These are phyloP conservation scores for Cairina moschata DNA, from an alignment of 2,113 vertebrate genomes.

Conservation along the genomic window DNA sequence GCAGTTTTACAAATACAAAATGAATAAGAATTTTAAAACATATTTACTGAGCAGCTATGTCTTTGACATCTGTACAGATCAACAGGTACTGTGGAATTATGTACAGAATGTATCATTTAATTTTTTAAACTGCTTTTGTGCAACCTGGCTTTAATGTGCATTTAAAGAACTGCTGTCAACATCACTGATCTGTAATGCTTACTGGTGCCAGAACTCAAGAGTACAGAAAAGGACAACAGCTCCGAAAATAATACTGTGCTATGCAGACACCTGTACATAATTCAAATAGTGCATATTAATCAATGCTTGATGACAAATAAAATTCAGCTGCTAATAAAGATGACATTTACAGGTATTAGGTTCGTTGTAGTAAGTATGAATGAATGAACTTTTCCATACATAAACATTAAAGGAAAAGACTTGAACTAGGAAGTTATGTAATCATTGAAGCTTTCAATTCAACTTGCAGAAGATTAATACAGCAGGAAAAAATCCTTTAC, in stretches of 20 bases:
- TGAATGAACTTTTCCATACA: constrained; percentile 30
- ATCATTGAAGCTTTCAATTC: background rate
- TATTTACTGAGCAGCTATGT: constrained; percentile 45
- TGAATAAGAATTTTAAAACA: constrained; percentile 43
- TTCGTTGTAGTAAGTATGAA: constrained; percentile 10
- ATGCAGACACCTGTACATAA: constrained; percentile 58
- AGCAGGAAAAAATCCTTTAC: constrained; percentile 5
- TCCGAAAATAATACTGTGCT: constrained; percentile 60
- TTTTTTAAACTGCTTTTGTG: constrained; percentile 43
- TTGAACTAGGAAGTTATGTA: background rate
- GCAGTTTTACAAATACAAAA: constrained; percentile 62
- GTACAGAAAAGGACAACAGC: constrained; percentile 38
- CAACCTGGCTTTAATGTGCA: constrained; percentile 48
- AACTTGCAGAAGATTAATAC: background rate
- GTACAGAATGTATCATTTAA: constrained; percentile 17
- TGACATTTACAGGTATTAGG: constrained; percentile 40
- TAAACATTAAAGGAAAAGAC: constrained; percentile 26
- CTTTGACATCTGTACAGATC: constrained; percentile 41
- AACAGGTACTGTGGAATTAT: constrained; percentile 27
- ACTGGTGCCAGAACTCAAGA: constrained; percentile 30
- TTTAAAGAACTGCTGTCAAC: constrained; percentile 45
- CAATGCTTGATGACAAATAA: constrained; percentile 44
- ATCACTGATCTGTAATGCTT: background rate
- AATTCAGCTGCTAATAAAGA: constrained; percentile 58
- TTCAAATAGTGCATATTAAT: constrained; percentile 67